Evolutionary conservation across 2,113 vertebrate genomes (phyloP).

Genomic region (Syrrhaptes paradoxus): DNA sequence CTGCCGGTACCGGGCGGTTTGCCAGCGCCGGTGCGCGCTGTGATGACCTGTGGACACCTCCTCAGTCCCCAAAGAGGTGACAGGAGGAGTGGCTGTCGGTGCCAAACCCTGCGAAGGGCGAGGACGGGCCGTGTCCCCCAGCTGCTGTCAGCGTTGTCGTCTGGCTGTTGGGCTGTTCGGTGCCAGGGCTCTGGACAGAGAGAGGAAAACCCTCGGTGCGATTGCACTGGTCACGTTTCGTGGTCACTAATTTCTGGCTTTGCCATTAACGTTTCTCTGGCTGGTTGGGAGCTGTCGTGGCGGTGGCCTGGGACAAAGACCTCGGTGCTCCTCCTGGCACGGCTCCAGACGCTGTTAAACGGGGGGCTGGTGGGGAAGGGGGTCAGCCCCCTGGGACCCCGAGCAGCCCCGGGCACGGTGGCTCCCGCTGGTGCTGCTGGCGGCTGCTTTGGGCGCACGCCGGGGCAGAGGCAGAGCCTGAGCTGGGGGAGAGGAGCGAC

Average conservation of each 20-base stretch:
- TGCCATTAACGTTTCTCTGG: constrained; percentile 28
- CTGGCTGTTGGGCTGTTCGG: constrained; percentile 77
- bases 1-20: background rate
- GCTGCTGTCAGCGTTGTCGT: constrained; percentile 82
- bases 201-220: background rate
- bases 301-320: background rate
- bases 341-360: background rate
- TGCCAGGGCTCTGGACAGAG: background rate
- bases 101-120: constrained; percentile 71
- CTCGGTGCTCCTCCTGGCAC: rapidly evolving
- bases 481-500: background rate
- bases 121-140: constrained; percentile 65
- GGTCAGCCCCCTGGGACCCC: too few relatives aligned
- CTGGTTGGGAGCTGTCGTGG: constrained; percentile 20
- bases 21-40: background rate
- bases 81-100: constrained; percentile 71
- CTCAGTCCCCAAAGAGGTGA: constrained; percentile 29
- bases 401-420: too few relatives aligned
- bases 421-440: too few relatives aligned
- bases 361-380: too few relatives aligned
- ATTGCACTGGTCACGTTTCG: constrained; percentile 41
- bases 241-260: constrained; percentile 54
- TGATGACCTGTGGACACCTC: background rate
- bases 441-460: too few relatives aligned
- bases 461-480: too few relatives aligned